Conservation (phyloP, 2,797 vertebrate species). For the Eulemur rubriventer region DNA sequence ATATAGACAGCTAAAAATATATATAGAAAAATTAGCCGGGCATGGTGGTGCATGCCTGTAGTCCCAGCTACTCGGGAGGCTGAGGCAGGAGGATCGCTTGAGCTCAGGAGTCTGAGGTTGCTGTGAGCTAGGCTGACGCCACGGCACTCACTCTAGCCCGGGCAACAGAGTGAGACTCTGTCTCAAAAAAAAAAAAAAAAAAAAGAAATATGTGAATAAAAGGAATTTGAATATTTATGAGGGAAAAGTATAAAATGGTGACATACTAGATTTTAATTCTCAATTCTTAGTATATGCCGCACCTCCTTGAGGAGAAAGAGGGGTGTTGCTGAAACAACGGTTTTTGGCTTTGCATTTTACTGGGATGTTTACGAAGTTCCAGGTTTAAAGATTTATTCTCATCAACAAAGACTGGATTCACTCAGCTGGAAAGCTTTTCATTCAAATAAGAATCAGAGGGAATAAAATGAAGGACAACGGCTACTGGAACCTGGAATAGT, state of each 20-base stretch:
- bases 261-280: not conserved
- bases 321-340: not conserved
- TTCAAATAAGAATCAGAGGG: conserved; percentile 41
- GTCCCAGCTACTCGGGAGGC: too few relatives aligned
- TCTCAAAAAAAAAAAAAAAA: too few relatives aligned
- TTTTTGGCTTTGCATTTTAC: not conserved
- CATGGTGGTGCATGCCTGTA: too few relatives aligned
- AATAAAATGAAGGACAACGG: conserved; percentile 48
- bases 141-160: too few relatives aligned
- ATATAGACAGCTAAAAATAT: too few relatives aligned
- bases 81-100: too few relatives aligned
- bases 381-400: not conserved
- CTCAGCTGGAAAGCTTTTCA: not conserved
- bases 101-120: too few relatives aligned
- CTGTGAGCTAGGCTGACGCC: too few relatives aligned
- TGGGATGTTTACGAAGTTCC: not conserved
- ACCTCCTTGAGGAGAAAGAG: not conserved
- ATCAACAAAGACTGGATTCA: not conserved
- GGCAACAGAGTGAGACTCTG: too few relatives aligned
- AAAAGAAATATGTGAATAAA: not conserved
- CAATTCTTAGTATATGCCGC: not conserved
- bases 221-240: not conserved
- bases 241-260: not conserved
- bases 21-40: too few relatives aligned
- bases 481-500: not conserved